Evolutionary conservation across 1,140 invertebrate genomes (phyloP).

Genomic region (Portunus trituberculatus): DNA sequence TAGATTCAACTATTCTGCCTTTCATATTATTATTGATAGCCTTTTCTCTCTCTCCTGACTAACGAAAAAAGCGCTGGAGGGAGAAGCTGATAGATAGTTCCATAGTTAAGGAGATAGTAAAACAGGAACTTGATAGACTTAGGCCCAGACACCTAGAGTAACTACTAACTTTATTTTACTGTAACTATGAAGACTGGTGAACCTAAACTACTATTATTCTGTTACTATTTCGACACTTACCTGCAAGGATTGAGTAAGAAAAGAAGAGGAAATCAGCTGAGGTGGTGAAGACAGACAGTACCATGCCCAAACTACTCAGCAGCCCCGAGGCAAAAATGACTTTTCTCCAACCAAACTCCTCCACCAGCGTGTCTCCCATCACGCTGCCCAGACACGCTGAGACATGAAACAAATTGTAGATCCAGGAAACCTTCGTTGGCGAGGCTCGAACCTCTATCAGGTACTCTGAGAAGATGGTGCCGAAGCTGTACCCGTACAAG

Average conservation of each 20-base stretch:
- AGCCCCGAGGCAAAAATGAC: background rate
- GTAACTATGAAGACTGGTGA: no score
- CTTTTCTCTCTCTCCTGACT: no score
- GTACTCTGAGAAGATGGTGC: conserved; percentile 25
- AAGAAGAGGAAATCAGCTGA: background rate
- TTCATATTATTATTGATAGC: no score
- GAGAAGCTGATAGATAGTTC: no score
- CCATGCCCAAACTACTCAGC: background rate
- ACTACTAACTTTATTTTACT: no score
- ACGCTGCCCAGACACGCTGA: background rate
- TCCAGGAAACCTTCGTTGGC: background rate
- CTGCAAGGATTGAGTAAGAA: conserved; percentile 16
- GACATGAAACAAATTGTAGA: background rate
- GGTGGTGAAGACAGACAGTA: background rate
- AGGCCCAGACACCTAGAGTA: no score
- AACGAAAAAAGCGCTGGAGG: no score
- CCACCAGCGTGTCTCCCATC: background rate
- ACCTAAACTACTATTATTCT: no score
- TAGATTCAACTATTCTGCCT: no score
- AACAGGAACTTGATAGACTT: no score
- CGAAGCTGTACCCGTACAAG: background rate
- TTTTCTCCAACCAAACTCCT: background rate
- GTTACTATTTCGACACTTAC: background rate
- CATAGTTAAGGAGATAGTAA: no score
- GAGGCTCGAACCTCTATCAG: background rate